Conservation (phyloP, 2,113 vertebrate genomes). For the Lamprotornis superbus region DNA sequence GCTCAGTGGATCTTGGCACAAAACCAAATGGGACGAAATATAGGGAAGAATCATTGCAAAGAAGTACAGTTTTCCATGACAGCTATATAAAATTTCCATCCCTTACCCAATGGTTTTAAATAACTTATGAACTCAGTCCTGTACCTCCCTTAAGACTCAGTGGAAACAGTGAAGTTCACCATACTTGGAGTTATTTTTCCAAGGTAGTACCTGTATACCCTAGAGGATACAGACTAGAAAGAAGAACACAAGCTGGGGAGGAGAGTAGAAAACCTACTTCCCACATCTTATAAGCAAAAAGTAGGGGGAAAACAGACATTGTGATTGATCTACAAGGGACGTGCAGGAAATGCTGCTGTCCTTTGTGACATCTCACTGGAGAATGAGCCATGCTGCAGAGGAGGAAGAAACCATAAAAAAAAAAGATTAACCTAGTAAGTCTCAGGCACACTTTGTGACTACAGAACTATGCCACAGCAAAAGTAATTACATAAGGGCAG, state of each 20-base stretch:
- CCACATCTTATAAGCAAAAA: neutral
- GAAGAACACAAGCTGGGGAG: neutral
- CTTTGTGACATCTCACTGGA: neutral
- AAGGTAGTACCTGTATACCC: neutral
- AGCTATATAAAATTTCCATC: neutral
- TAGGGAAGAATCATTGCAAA: neutral
- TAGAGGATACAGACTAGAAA: neutral
- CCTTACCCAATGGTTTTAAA: neutral
- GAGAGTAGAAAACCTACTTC: neutral
- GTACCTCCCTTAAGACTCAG: neutral
- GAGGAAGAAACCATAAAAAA: neutral
- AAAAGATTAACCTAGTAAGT: neutral
- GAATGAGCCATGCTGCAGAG: neutral
- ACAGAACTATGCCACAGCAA: slow-evolving; percentile 3
- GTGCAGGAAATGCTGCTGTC: neutral
- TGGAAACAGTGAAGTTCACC: neutral
- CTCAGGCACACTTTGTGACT: neutral
- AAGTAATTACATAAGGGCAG: slow-evolving; percentile 6
- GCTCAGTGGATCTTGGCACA: neutral
- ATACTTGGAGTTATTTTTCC: neutral
- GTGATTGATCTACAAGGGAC: neutral
- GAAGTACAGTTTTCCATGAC: neutral
- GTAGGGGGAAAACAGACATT: neutral
- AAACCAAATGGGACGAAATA: neutral
- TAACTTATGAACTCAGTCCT: neutral